phyloP scores from a whole-genome alignment of 2,797 vertebrate species.

The Gobio occitaniae region DNA sequence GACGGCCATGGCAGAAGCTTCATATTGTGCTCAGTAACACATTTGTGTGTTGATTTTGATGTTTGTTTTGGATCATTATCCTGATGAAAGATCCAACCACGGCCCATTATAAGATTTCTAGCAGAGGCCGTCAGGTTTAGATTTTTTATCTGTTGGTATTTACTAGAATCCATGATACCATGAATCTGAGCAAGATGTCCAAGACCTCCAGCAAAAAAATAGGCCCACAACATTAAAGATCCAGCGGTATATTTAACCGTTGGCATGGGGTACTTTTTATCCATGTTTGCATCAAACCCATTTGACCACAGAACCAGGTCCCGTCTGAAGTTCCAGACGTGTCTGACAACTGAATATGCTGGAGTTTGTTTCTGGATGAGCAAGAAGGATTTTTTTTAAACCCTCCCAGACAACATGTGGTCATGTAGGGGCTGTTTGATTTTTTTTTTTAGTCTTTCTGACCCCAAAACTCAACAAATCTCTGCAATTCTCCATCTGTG shows the following conservation, averaged over 20 bases:
- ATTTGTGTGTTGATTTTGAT: too few relatives aligned
- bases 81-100: neutral
- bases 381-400: neutral
- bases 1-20: neutral
- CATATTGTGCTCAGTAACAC: neutral
- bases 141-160: neutral
- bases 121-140: neutral
- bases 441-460: too few relatives aligned
- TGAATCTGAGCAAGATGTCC: neutral
- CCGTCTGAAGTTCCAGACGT: neutral
- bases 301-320: neutral
- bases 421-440: too few relatives aligned
- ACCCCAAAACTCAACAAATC: too few relatives aligned
- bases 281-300: neutral
- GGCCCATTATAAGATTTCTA: neutral
- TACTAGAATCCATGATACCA: neutral
- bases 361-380: neutral
- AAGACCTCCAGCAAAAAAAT: neutral
- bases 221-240: neutral
- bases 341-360: neutral
- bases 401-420: too few relatives aligned
- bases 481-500: too few relatives aligned
- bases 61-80: neutral
- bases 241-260: neutral
- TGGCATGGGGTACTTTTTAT: neutral